These are phyloP conservation scores for Clarias gariepinus DNA, from an alignment of 2,113 vertebrate species.

Conservation along the genomic window DNA sequence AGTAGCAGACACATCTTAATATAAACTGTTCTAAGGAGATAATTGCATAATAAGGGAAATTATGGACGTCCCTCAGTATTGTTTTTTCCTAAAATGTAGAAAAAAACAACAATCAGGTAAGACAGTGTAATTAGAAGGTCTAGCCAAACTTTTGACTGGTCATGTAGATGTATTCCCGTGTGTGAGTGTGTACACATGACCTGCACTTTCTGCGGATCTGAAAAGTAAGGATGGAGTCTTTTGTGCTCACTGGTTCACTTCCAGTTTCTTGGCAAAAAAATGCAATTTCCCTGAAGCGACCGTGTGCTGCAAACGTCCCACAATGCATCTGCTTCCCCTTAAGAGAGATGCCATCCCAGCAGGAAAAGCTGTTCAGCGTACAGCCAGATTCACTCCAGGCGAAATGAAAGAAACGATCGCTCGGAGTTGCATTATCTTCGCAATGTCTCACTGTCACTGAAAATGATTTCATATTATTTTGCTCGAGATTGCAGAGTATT, in stretches of 20 bases:
- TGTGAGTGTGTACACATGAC: neutral
- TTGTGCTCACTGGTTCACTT: neutral
- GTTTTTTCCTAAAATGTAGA: too few species aligned
- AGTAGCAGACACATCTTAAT: too few species aligned
- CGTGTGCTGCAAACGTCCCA: neutral
- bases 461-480: neutral
- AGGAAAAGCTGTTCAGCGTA: constrained; percentile 24
- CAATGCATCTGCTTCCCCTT: constrained; percentile 13
- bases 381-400: constrained; percentile 18
- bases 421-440: neutral
- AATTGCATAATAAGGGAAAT: too few species aligned
- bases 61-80: too few species aligned
- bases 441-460: neutral
- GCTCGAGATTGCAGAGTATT: neutral
- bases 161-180: neutral
- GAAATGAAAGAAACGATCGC: neutral
- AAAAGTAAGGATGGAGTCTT: neutral
- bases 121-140: too few species aligned
- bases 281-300: neutral
- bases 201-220: neutral
- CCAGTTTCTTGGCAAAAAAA: neutral
- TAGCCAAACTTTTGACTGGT: too few species aligned
- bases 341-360: constrained; percentile 14
- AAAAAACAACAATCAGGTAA: too few species aligned
- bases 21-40: too few species aligned